Evolutionary conservation across 2,113 vertebrate genomes (phyloP).

Genomic region (Gavialis gangeticus): DNA sequence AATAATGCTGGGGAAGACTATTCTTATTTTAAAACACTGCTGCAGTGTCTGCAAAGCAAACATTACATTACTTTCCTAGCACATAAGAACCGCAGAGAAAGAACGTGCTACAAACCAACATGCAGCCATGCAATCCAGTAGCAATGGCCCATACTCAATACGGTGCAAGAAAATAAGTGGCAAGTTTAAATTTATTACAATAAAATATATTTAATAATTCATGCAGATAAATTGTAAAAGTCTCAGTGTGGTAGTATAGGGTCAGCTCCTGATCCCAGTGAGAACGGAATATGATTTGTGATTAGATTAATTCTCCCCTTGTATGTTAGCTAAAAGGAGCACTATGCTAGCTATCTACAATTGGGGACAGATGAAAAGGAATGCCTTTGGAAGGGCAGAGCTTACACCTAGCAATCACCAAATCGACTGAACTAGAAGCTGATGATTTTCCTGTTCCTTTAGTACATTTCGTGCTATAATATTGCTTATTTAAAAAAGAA

Average conservation of each 20-base stretch:
- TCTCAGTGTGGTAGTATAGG: neutral
- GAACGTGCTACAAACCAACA: neutral
- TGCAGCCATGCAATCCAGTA: neutral
- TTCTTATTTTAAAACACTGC: conserved; percentile 1
- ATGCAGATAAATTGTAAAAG: conserved; percentile 27
- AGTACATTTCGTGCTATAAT: neutral
- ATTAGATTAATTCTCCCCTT: neutral
- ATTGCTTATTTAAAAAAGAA: neutral
- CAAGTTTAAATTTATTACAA: conserved; percentile 12
- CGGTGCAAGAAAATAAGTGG: conserved; percentile 17
- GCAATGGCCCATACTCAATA: neutral
- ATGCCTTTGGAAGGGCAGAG: neutral
- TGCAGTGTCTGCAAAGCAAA: neutral
- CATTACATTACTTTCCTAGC: neutral
- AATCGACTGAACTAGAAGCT: neutral
- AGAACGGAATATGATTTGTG: neutral
- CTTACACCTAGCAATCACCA: neutral
- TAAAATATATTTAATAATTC: conserved; percentile 11
- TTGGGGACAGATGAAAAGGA: neutral
- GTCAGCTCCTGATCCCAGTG: neutral
- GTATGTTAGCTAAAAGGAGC: neutral
- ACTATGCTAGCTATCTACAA: neutral
- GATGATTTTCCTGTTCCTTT: neutral
- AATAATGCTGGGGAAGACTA: neutral
- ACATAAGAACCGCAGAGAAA: neutral